Evolutionary conservation across 2,797 vertebrate species (phyloP).

Genomic region (Hydrophis major): DNA sequence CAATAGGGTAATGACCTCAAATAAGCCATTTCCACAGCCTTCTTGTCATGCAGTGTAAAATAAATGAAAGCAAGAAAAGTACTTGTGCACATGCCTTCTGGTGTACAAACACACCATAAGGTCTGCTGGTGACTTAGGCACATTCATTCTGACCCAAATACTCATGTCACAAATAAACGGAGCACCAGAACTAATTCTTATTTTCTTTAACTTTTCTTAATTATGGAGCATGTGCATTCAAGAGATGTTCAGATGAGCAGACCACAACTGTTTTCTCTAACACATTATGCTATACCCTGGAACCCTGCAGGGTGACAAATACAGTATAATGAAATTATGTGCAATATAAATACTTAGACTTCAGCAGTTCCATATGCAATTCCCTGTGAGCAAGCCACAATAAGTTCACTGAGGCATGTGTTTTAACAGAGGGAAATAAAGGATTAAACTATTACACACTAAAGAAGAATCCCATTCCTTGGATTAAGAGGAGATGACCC

Average conservation of each 20-base stretch:
- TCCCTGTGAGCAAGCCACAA: neutral
- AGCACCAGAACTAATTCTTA: slow-evolving; percentile 25
- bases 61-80: slow-evolving; percentile 64
- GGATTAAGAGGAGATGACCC: neutral
- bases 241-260: slow-evolving; percentile 50
- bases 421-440: neutral
- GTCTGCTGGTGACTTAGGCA: neutral
- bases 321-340: slow-evolving; percentile 47
- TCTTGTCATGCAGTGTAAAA: slow-evolving; percentile 63
- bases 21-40: slow-evolving; percentile 58
- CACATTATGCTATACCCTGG: slow-evolving; percentile 45
- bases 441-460: neutral
- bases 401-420: neutral
- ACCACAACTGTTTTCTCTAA: slow-evolving; percentile 50
- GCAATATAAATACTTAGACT: neutral
- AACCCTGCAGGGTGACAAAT: slow-evolving; percentile 56
- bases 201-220: slow-evolving; percentile 56
- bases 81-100: slow-evolving; percentile 21
- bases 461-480: neutral
- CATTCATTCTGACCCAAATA: slow-evolving; percentile 39
- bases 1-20: slow-evolving; percentile 71
- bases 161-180: slow-evolving; percentile 35
- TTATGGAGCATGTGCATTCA: slow-evolving; percentile 45
- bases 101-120: slow-evolving; percentile 47
- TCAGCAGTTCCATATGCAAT: neutral